Percentiles rank a stretch among this genome's conserved stretches.
phyloP scores from a whole-genome alignment of 2,113 vertebrate species.

The Carassius gibelio region DNA sequence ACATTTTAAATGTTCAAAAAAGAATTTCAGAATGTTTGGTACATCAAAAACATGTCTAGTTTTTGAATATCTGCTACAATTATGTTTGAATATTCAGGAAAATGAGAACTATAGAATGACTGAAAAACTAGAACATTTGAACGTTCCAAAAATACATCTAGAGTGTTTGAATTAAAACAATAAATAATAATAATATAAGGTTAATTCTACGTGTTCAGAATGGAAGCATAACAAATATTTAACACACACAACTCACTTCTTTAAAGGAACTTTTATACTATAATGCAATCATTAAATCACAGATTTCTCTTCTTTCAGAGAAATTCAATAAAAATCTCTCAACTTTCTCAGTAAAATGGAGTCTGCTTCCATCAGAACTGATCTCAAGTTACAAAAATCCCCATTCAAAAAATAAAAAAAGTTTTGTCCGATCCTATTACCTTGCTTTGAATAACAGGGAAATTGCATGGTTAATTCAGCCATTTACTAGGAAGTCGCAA shows the following conservation, averaged over 20 bases:
- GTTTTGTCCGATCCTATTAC: not conserved
- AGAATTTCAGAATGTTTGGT: not conserved
- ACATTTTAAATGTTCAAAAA: not conserved
- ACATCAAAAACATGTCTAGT: not conserved
- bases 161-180: too few species aligned
- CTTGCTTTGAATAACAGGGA: conserved; percentile 21
- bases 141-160: too few species aligned
- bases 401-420: not conserved
- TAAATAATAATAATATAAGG: not conserved
- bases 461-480: not conserved
- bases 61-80: not conserved
- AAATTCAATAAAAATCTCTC: not conserved
- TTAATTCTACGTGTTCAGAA: not conserved
- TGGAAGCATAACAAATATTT: not conserved
- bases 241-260: not conserved
- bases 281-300: not conserved
- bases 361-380: not conserved
- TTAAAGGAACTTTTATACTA: not conserved
- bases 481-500: not conserved
- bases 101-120: too few species aligned
- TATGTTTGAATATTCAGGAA: too few species aligned
- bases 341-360: not conserved
- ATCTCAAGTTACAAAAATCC: not conserved
- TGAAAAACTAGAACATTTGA: too few species aligned
- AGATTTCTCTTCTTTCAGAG: not conserved